These are phyloP conservation scores for Scaptomyza flava DNA, from an alignment of 2,888 invertebrate genomes.

Conservation along the genomic window DNA sequence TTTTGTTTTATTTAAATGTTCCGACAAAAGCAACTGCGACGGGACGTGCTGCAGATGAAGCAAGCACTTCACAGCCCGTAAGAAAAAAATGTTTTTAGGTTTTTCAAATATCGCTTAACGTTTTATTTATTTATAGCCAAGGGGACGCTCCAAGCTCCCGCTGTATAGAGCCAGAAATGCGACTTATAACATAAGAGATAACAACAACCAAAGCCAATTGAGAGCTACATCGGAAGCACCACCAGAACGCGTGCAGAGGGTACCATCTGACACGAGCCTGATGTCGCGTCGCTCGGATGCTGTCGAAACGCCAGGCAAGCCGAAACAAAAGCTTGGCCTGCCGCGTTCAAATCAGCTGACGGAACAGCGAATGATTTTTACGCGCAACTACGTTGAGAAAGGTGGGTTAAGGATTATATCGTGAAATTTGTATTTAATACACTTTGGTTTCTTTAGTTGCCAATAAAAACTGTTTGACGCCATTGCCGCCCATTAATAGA, in stretches of 20 bases:
- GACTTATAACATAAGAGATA: neutral
- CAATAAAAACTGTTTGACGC: neutral
- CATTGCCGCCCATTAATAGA: neutral
- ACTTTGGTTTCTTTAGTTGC: neutral
- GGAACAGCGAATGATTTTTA: slow-evolving; percentile 14
- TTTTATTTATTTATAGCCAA: neutral
- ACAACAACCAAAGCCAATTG: neutral
- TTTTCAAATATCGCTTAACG: neutral
- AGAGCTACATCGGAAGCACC: neutral
- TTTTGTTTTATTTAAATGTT: neutral
- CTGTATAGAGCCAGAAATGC: neutral
- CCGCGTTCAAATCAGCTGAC: slow-evolving; percentile 40
- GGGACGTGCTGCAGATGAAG: neutral
- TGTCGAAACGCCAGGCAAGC: slow-evolving; percentile 3
- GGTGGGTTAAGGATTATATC: slow-evolving; percentile 1
- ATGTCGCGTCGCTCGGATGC: neutral
- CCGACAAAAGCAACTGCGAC: neutral
- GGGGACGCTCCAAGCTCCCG: neutral
- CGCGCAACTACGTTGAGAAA: neutral
- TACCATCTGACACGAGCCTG: slow-evolving; percentile 8
- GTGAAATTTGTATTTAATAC: neutral
- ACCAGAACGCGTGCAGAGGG: neutral
- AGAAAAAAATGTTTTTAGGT: neutral
- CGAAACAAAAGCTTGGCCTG: slow-evolving; percentile 7
- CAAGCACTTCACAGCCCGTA: neutral